phyloP scores from a whole-genome alignment of 92 coral and sea anemone genomes.

The Parazoanthus atlanticus region DNA sequence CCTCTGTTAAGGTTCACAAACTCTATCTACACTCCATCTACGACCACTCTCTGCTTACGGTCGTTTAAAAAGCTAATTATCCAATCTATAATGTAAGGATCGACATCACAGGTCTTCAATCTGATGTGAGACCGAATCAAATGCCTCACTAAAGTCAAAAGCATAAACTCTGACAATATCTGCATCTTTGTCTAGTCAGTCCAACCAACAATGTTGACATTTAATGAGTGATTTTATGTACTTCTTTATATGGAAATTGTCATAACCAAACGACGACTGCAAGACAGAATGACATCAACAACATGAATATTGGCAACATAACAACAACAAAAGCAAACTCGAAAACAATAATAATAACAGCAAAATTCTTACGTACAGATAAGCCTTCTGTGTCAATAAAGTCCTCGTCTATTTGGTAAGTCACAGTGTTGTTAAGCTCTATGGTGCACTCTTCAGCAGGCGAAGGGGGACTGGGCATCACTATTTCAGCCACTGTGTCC shows the following conservation, averaged over 20 bases:
- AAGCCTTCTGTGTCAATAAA: conserved; percentile 4
- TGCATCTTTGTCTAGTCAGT: no score
- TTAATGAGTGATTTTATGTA: no score
- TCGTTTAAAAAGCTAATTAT: no score
- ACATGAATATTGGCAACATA: background rate
- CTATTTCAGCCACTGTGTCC: conserved; percentile 27
- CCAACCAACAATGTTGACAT: no score
- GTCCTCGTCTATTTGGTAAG: background rate
- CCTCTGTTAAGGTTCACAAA: no score
- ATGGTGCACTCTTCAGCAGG: background rate
- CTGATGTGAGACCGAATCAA: no score
- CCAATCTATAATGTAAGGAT: no score
- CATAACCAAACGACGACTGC: no score
- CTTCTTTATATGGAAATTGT: no score
- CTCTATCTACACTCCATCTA: no score
- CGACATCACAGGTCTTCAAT: no score
- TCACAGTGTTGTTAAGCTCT: background rate
- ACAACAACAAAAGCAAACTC: background rate
- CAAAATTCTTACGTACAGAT: background rate
- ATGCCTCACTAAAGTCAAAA: background rate
- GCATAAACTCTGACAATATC: background rate
- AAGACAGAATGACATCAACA: background rate
- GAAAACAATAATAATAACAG: background rate
- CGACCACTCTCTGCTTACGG: no score
- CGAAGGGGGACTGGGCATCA: conserved; percentile 15